phyloP scores from a whole-genome alignment of 2,113 vertebrate genomes.

The Hippocampus barbouri region DNA sequence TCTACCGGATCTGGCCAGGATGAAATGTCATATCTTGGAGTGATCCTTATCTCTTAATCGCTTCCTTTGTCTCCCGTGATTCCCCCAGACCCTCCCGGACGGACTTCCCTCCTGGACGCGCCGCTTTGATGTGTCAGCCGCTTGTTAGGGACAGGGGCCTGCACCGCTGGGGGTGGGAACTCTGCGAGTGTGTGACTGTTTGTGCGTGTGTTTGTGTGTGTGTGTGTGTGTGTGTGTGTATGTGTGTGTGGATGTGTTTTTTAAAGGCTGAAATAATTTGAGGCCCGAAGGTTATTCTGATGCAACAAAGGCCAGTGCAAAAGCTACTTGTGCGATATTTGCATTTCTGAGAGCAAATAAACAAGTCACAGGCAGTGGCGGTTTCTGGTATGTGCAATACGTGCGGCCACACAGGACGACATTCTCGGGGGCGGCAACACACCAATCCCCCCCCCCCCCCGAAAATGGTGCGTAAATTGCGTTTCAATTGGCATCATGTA shows the following conservation, averaged over 20 bases:
- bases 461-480: background rate
- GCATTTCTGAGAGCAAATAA: background rate
- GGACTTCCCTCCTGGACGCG: slow-evolving; percentile 80
- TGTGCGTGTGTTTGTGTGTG: slow-evolving; percentile 51
- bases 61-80: slow-evolving; percentile 92
- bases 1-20: slow-evolving; percentile 85
- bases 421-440: background rate
- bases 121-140: slow-evolving; percentile 86
- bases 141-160: slow-evolving; percentile 66
- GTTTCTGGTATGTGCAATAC: background rate
- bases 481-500: background rate
- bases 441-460: background rate
- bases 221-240: slow-evolving; percentile 55
- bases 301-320: slow-evolving; percentile 35
- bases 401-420: background rate
- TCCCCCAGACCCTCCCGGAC: slow-evolving; percentile 84
- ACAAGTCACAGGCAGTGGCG: background rate
- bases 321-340: slow-evolving; percentile 2
- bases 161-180: slow-evolving; percentile 65
- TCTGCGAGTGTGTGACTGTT: slow-evolving; percentile 19
- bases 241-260: slow-evolving; percentile 60
- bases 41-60: slow-evolving; percentile 96
- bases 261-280: slow-evolving; percentile 65
- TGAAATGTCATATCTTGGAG: slow-evolving; percentile 97
- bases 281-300: slow-evolving; percentile 60